Conservation (phyloP, 2,113 vertebrate species). For the Lophochroa leadbeateri region DNA sequence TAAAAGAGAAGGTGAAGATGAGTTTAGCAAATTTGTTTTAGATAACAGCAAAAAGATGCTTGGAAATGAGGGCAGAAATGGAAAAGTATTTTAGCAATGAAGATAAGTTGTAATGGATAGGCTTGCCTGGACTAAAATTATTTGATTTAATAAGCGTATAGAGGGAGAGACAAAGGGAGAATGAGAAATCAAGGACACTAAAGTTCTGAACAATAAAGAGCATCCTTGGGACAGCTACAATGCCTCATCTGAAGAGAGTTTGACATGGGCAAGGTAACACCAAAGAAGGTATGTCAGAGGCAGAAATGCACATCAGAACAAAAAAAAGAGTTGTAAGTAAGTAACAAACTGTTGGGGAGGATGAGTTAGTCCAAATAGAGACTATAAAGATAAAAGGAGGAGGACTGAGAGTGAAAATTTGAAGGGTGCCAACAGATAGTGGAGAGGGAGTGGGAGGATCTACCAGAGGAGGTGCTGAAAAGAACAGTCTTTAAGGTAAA, state of each 20-base stretch:
- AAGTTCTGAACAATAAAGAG: neutral
- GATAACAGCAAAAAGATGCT: neutral
- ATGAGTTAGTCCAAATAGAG: slow-evolving; percentile 24
- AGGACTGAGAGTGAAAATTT: neutral
- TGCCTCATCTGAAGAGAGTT: neutral
- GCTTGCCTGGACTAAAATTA: neutral
- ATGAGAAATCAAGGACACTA: neutral
- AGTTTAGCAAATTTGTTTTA: neutral
- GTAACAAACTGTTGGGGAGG: neutral
- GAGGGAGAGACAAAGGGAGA: neutral
- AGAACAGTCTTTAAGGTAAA: neutral
- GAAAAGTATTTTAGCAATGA: neutral
- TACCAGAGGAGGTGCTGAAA: neutral
- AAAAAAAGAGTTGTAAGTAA: neutral
- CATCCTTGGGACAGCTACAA: neutral
- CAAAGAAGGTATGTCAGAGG: neutral
- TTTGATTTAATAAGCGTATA: neutral
- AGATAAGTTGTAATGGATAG: neutral
- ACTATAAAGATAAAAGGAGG: neutral
- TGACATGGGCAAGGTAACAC: neutral
- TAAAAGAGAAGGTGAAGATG: neutral
- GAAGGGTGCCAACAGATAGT: neutral
- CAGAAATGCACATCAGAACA: neutral
- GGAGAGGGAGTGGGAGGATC: neutral
- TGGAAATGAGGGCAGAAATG: neutral